Conservation (phyloP, 2,113 vertebrate genomes). For the Varanus salvator region DNA sequence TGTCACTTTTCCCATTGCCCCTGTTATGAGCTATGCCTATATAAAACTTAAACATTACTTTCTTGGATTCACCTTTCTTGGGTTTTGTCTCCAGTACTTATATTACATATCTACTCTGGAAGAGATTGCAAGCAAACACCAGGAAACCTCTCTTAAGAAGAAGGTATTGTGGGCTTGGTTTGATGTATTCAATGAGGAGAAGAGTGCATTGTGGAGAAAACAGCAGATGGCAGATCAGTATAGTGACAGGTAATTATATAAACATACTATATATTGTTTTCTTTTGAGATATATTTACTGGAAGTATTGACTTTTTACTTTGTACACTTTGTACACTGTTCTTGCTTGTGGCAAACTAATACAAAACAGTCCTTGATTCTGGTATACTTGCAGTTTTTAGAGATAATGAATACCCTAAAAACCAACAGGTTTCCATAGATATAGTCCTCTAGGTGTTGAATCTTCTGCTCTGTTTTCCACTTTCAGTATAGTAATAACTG, state of each 20-base stretch:
- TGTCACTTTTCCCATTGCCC: not conserved
- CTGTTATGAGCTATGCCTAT: not conserved
- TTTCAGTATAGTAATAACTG: not conserved
- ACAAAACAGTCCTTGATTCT: not conserved
- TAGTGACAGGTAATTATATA: conserved; percentile 79
- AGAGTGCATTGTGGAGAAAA: conserved; percentile 69
- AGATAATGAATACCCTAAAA: not conserved
- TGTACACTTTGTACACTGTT: no score
- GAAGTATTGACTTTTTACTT: not conserved
- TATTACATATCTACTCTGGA: conserved; percentile 73
- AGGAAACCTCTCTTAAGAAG: conserved; percentile 72
- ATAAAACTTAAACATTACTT: not conserved
- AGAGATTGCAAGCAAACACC: conserved; percentile 66
- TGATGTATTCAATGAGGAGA: conserved; percentile 74
- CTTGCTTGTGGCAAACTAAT: not conserved
- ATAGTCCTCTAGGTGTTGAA: not conserved
- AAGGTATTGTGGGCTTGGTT: conserved; percentile 81
- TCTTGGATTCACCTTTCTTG: not conserved
- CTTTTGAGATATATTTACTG: conserved; percentile 6
- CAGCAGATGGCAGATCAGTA: conserved; percentile 79
- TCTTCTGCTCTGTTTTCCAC: not conserved
- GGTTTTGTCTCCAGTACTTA: conserved; percentile 67
- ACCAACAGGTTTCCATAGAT: not conserved
- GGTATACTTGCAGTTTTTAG: not conserved
- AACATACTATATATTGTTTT: conserved; percentile 18